These are phyloP conservation scores for Heterotilapia buettikoferi DNA, from an alignment of 2,113 vertebrate species.

Conservation along the genomic window DNA sequence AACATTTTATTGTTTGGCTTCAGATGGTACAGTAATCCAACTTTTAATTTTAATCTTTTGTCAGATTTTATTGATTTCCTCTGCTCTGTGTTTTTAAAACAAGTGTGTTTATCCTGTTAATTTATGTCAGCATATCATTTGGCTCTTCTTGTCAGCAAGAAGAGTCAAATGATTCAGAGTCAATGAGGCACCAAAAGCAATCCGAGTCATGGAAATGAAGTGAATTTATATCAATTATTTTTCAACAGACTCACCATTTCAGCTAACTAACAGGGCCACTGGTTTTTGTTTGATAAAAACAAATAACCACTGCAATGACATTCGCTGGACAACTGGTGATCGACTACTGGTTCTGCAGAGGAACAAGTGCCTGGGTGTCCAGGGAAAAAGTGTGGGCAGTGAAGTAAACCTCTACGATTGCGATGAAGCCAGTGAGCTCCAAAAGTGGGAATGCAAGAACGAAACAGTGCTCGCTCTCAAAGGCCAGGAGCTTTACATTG, in stretches of 20 bases:
- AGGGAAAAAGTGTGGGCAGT: conserved; percentile 75
- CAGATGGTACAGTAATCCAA: conserved; percentile 22
- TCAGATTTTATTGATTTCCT: neutral
- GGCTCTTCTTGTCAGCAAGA: neutral
- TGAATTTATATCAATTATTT: neutral
- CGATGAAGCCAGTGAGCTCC: conserved; percentile 73
- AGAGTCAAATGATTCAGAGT: neutral
- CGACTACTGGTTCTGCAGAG: conserved; percentile 69
- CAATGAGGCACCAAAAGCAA: neutral
- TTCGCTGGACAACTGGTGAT: conserved; percentile 79
- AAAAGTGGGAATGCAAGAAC: conserved; percentile 87
- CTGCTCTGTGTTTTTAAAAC: neutral
- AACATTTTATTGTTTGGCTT: conserved; percentile 11
- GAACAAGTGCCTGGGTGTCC: conserved; percentile 78
- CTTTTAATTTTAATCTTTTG: neutral
- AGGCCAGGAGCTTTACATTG: conserved; percentile 76
- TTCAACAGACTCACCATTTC: conserved; percentile 29
- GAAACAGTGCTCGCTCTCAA: conserved; percentile 78
- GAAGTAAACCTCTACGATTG: conserved; percentile 74
- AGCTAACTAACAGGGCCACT: neutral
- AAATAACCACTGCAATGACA: neutral
- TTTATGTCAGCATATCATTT: neutral
- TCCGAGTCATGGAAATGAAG: neutral
- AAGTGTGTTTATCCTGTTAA: neutral
- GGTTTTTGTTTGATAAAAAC: neutral